These are phyloP conservation scores for Paracanthobrama guichenoti DNA, from an alignment of 2,113 vertebrate species.

Conservation along the genomic window DNA sequence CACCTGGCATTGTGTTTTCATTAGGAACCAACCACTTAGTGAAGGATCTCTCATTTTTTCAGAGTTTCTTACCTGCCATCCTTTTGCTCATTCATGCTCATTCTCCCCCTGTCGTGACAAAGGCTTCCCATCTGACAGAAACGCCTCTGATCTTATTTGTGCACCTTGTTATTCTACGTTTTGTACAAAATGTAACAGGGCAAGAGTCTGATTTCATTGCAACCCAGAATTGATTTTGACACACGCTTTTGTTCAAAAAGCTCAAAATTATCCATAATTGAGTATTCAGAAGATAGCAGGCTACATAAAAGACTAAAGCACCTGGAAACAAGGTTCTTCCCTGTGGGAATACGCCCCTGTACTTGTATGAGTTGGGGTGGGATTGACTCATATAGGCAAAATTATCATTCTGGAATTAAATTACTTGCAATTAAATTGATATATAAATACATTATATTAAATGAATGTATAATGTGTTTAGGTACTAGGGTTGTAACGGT, in stretches of 20 bases:
- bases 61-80: background rate
- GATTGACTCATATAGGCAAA: background rate
- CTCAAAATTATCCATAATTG: constrained; percentile 19
- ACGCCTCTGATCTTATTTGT: constrained; percentile 16
- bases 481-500: too few species aligned
- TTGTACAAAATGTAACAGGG: background rate
- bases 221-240: constrained; percentile 14
- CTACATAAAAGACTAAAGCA: constrained; percentile 34
- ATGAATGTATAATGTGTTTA: background rate
- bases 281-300: constrained; percentile 1
- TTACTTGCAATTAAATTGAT: background rate
- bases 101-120: background rate
- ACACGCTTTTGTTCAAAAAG: constrained; percentile 13
- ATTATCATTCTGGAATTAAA: background rate
- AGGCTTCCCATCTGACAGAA: background rate
- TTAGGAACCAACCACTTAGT: constrained; percentile 2
- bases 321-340: background rate
- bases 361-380: background rate
- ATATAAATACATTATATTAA: background rate
- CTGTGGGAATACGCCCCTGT: background rate
- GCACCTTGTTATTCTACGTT: constrained; percentile 7
- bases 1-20: constrained; percentile 32
- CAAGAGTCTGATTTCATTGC: background rate
- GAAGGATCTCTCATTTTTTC: background rate
- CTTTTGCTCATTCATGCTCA: background rate